These are phyloP conservation scores for Protomyctophum bolini DNA, from an alignment of 2,113 vertebrate genomes.

Conservation along the genomic window DNA sequence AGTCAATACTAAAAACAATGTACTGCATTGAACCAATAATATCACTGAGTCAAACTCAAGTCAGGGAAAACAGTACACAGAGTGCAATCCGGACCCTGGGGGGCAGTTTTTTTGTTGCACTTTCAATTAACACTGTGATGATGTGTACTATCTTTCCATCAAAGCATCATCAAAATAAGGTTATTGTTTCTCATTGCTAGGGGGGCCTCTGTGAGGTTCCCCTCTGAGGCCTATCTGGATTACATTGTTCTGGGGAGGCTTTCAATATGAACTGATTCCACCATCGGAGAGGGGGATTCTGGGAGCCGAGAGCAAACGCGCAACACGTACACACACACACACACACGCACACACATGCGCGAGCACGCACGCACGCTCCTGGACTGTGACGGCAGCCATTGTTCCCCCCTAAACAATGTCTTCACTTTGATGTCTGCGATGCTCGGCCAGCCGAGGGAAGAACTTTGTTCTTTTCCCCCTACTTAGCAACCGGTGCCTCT, in stretches of 20 bases:
- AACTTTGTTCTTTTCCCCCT: slow-evolving; percentile 50
- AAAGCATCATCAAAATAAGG: too few relatives aligned
- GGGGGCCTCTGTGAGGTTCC: too few relatives aligned
- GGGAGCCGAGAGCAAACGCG: slow-evolving; percentile 71
- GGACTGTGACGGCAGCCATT: slow-evolving; percentile 89
- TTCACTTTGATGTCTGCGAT: slow-evolving; percentile 90
- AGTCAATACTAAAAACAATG: too few relatives aligned
- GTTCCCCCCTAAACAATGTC: slow-evolving; percentile 90
- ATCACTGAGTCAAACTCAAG: too few relatives aligned
- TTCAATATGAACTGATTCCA: slow-evolving; percentile 80
- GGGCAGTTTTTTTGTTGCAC: too few relatives aligned
- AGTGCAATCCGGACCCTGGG: too few relatives aligned
- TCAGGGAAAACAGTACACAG: too few relatives aligned
- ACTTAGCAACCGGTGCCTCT: slow-evolving; percentile 36
- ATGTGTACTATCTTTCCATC: too few relatives aligned
- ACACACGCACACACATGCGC: slow-evolving; percentile 79
- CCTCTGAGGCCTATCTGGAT: background rate
- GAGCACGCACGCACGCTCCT: slow-evolving; percentile 84
- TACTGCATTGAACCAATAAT: too few relatives aligned
- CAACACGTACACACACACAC: slow-evolving; percentile 68
- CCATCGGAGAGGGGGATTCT: slow-evolving; percentile 80
- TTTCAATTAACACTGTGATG: too few relatives aligned
- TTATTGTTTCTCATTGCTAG: too few relatives aligned
- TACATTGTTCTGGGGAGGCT: slow-evolving; percentile 33
- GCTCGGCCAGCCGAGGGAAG: slow-evolving; percentile 69